Percentiles rank a stretch among this genome's conserved stretches.
Conservation (phyloP, 2,888 invertebrate species). For the Leptinotarsa juncta region DNA sequence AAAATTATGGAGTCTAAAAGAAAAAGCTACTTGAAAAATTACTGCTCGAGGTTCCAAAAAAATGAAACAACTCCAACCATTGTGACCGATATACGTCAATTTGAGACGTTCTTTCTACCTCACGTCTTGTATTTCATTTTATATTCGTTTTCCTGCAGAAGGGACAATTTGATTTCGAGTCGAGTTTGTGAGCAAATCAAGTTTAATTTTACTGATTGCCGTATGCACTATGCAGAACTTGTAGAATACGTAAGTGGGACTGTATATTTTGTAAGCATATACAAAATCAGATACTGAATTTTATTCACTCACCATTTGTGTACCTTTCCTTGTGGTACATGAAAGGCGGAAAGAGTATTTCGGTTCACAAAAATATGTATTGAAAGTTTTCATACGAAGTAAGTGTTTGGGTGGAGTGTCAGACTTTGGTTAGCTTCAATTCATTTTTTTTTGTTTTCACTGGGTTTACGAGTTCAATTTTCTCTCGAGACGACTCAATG, state of each 20-base stretch:
- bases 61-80: too few species aligned
- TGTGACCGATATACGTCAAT: neutral
- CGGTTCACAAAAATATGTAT: neutral
- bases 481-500: too few species aligned
- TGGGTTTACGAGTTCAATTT: too few species aligned
- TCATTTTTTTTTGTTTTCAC: too few species aligned
- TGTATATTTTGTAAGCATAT: constrained; percentile 48
- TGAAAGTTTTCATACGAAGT: neutral
- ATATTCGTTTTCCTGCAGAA: constrained; percentile 47
- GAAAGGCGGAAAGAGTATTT: neutral
- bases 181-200: constrained; percentile 52
- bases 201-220: constrained; percentile 54
- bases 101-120: constrained; percentile 12
- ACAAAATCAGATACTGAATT: constrained; percentile 40
- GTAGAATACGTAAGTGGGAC: constrained; percentile 50
- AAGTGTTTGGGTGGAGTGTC: neutral
- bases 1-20: too few species aligned
- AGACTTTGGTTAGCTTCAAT: too few species aligned
- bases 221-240: constrained; percentile 52
- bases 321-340: neutral
- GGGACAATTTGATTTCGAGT: constrained; percentile 52
- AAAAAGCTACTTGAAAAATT: too few species aligned
- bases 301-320: constrained; percentile 5
- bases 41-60: too few species aligned
- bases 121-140: constrained; percentile 42